Evolutionary conservation across 2,888 invertebrate species (phyloP).

Genomic region (Tenthredo mesomela): DNA sequence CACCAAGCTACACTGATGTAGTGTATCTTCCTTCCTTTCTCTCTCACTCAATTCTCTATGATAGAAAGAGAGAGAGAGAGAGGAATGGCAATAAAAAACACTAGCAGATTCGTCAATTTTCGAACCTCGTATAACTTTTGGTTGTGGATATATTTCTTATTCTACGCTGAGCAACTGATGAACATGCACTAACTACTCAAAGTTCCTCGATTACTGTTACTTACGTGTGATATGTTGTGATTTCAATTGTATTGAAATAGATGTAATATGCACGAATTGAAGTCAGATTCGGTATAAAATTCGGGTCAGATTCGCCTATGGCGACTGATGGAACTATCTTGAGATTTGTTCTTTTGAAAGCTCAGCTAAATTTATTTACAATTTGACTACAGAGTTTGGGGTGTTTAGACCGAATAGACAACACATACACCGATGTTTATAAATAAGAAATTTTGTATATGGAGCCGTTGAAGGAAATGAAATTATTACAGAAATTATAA

Average conservation of each 20-base stretch:
- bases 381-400: not conserved
- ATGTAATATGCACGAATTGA: not conserved
- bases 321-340: not conserved
- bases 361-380: not conserved
- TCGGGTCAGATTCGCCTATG: not conserved
- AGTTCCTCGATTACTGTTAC: not conserved
- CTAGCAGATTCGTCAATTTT: no score
- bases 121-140: no score
- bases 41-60: not conserved
- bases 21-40: not conserved
- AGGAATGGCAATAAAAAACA: no score
- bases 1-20: not conserved
- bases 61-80: no score
- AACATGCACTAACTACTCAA: not conserved
- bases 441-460: not conserved
- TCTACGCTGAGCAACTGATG: not conserved
- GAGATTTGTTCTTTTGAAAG: not conserved
- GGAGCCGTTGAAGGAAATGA: not conserved
- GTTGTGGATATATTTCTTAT: not conserved
- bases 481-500: conserved; percentile 45
- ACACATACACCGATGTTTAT: not conserved
- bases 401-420: not conserved
- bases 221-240: not conserved
- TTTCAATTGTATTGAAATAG: not conserved
- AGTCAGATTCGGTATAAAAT: not conserved